phyloP scores from a whole-genome alignment of 2,797 vertebrate genomes.

The Notolabrus celidotus region DNA sequence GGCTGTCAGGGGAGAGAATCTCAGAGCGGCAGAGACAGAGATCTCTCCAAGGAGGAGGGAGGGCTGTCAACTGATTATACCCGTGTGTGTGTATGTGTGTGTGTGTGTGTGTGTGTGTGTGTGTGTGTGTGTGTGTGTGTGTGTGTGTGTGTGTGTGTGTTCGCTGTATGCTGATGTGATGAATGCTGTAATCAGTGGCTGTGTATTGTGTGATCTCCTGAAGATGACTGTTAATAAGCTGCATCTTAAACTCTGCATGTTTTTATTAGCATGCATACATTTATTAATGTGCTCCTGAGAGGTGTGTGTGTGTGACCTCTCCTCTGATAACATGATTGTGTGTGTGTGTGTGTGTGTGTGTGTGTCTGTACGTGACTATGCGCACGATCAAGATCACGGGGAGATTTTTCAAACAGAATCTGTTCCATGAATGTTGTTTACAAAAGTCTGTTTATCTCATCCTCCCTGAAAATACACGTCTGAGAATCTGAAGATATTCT shows the following conservation, averaged over 20 bases:
- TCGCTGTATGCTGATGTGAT: background rate
- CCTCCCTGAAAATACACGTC: too few species aligned
- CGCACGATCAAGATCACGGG: too few species aligned
- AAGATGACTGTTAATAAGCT: conserved; percentile 17
- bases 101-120: too few species aligned
- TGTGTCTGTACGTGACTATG: too few species aligned
- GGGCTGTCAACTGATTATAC: conserved; percentile 9
- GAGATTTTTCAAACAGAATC: too few species aligned
- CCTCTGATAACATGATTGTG: background rate
- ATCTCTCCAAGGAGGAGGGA: background rate
- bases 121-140: background rate
- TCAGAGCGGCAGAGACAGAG: conserved; percentile 12
- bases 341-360: too few species aligned
- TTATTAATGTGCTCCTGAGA: background rate
- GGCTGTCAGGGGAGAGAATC: conserved; percentile 25
- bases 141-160: conserved; percentile 3
- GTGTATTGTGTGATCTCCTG: conserved; percentile 1
- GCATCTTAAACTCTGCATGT: background rate
- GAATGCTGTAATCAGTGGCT: conserved; percentile 25
- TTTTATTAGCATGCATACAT: background rate
- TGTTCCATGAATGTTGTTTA: too few species aligned
- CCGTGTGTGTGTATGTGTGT: too few species aligned
- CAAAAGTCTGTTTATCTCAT: too few species aligned
- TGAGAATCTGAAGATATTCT: too few species aligned
- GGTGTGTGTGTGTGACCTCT: background rate